phyloP scores from a whole-genome alignment of 2,113 vertebrate genomes.

The Aegotheles bennettii region DNA sequence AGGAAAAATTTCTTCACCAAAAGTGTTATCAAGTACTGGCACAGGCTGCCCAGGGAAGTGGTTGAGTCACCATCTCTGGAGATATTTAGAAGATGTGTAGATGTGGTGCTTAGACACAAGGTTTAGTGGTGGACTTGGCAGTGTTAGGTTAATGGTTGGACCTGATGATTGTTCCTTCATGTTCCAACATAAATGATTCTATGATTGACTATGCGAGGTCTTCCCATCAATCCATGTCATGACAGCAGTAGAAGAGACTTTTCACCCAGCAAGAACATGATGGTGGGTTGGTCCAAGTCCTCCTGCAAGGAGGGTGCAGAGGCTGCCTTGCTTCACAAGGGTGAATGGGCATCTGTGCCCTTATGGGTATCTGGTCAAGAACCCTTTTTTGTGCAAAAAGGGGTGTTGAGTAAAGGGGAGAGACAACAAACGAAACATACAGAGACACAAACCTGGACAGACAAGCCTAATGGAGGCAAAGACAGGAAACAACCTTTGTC shows the following conservation, averaged over 20 bases:
- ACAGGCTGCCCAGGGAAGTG: no score
- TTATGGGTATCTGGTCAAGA: background rate
- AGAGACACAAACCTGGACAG: background rate
- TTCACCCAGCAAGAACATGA: background rate
- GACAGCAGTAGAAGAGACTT: background rate
- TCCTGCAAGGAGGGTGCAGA: background rate
- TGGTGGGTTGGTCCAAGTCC: background rate
- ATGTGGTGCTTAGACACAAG: no score
- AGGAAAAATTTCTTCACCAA: background rate
- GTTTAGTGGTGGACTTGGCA: no score
- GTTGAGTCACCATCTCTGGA: no score
- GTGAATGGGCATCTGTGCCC: background rate
- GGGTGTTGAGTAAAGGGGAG: background rate
- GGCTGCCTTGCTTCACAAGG: background rate
- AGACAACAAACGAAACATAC: background rate
- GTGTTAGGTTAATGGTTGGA: no score
- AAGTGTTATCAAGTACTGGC: background rate
- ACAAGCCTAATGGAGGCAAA: background rate
- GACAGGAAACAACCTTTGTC: background rate
- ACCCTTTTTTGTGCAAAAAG: background rate
- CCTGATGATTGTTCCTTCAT: no score
- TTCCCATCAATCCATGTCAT: background rate
- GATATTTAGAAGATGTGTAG: no score
- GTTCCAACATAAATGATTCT: background rate
- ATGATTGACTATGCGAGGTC: background rate